phyloP scores from a whole-genome alignment of 2,888 invertebrate genomes.

The Spilarctia lutea region DNA sequence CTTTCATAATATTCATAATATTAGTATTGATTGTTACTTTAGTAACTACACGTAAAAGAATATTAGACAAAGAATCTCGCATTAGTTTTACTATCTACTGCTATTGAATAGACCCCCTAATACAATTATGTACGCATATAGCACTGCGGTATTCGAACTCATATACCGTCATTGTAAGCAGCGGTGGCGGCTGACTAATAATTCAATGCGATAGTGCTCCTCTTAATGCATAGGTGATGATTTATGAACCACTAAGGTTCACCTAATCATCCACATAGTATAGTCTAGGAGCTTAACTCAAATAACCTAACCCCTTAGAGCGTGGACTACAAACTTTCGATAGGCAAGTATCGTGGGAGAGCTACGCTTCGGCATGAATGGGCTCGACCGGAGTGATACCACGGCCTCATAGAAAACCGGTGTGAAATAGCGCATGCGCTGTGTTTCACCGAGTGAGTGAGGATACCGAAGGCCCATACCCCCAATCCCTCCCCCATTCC shows the following conservation, averaged over 20 bases:
- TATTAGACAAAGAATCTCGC: neutral
- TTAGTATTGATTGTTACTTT: too few relatives aligned
- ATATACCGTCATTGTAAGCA: slow-evolving; percentile 1
- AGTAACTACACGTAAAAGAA: neutral
- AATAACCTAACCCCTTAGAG: neutral
- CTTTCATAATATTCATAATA: too few relatives aligned
- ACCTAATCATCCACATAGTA: neutral
- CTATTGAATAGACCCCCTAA: neutral
- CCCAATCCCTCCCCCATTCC: too few relatives aligned
- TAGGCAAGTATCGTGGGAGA: too few relatives aligned
- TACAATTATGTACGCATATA: slow-evolving; percentile 8
- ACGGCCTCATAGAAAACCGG: too few relatives aligned
- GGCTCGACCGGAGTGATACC: too few relatives aligned
- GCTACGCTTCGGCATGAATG: too few relatives aligned
- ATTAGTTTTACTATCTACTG: neutral
- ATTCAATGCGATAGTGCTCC: slow-evolving; percentile 8
- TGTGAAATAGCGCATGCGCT: too few relatives aligned
- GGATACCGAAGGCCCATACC: too few relatives aligned
- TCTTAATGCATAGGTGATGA: slow-evolving; percentile 9
- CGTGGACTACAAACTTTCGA: too few relatives aligned
- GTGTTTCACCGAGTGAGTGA: too few relatives aligned
- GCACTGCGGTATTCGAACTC: slow-evolving; percentile 4
- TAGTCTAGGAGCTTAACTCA: neutral
- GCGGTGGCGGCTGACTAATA: slow-evolving; percentile 8
- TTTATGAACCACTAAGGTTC: slow-evolving; percentile 1